These are phyloP conservation scores for Bradypodion ventrale DNA, from an alignment of 2,797 vertebrate genomes.

Conservation along the genomic window DNA sequence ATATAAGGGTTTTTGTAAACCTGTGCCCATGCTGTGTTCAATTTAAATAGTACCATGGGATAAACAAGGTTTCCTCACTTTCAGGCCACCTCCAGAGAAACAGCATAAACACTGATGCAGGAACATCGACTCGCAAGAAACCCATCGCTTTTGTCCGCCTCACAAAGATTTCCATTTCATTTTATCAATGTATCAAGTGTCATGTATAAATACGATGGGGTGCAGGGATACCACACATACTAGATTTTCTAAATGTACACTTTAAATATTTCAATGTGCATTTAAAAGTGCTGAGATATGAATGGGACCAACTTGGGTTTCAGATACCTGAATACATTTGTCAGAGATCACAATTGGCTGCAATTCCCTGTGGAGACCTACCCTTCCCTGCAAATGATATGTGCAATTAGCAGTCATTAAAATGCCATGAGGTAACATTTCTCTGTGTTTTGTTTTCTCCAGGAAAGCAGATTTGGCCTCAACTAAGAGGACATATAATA, in stretches of 20 bases:
- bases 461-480: too few relatives aligned
- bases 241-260: not conserved
- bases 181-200: not conserved
- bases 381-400: too few relatives aligned
- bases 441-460: too few relatives aligned
- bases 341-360: not conserved
- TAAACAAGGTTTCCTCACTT: not conserved
- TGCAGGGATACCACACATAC: not conserved
- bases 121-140: not conserved
- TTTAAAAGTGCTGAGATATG: not conserved
- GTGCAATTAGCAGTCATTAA: too few relatives aligned
- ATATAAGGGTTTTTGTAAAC: not conserved
- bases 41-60: not conserved
- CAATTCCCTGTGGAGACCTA: not conserved
- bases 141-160: not conserved
- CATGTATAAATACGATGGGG: not conserved
- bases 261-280: not conserved
- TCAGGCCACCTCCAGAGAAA: not conserved
- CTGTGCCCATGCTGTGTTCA: not conserved
- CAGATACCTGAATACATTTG: not conserved
- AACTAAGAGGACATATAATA: too few relatives aligned
- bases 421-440: too few relatives aligned
- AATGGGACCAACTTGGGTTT: not conserved
- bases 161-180: not conserved
- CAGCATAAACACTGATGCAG: not conserved